phyloP scores from a whole-genome alignment of 2,797 vertebrate genomes.

The Microchirus variegatus region DNA sequence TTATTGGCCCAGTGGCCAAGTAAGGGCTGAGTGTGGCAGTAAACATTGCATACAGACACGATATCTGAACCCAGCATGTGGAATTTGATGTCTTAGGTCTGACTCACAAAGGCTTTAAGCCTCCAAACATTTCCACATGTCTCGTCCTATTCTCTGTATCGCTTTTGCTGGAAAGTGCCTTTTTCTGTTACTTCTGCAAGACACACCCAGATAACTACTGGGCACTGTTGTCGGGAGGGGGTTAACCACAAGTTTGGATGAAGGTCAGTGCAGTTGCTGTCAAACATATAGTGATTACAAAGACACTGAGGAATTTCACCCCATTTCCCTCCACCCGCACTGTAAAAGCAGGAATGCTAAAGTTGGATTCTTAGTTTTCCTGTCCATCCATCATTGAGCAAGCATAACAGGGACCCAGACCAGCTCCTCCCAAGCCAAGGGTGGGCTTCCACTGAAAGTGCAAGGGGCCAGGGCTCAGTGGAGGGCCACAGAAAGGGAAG shows the following conservation, averaged over 20 bases:
- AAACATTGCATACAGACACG: constrained; percentile 77
- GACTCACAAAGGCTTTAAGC: constrained; percentile 75
- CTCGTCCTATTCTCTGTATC: constrained; percentile 46
- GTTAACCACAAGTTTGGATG: constrained; percentile 63
- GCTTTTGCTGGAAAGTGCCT: constrained; percentile 46
- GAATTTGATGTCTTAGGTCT: constrained; percentile 78
- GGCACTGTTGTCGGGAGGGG: constrained; percentile 40
- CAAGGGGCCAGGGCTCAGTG: constrained; percentile 65
- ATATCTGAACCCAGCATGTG: constrained; percentile 79
- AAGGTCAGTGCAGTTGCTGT: constrained; percentile 68
- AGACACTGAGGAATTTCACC: constrained; percentile 62
- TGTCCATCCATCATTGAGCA: constrained; percentile 77
- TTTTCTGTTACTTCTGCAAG: constrained; percentile 54
- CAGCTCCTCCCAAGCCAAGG: constrained; percentile 67
- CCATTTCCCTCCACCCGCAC: constrained; percentile 51
- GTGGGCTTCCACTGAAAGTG: constrained; percentile 72
- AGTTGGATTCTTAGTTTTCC: constrained; percentile 71
- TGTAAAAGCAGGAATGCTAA: constrained; percentile 76
- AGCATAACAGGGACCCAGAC: constrained; percentile 70
- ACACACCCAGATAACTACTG: constrained; percentile 70
- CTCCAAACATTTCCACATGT: constrained; percentile 65
- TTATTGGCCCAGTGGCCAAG: constrained; percentile 68
- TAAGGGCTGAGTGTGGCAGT: constrained; percentile 64
- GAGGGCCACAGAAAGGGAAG: constrained; percentile 45
- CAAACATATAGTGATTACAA: constrained; percentile 71